A percentile compares a stretch with the other conserved stretches of the same genome.
These are phyloP conservation scores for Halichondria panicea DNA, from an alignment of 37 sponge, comb jelly and placozoan species.

Conservation along the genomic window DNA sequence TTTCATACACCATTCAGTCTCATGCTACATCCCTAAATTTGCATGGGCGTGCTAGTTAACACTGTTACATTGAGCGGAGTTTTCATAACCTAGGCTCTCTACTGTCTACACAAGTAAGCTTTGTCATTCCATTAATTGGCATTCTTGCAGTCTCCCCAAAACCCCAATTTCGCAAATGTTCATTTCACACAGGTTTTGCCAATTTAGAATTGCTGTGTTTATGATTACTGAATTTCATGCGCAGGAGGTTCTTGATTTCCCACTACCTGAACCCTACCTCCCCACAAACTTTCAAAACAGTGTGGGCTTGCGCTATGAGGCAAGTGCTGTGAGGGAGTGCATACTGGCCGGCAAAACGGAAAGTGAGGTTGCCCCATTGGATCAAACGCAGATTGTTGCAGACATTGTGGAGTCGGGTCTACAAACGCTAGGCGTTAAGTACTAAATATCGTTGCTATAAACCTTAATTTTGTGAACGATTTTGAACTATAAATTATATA, in stretches of 20 bases:
- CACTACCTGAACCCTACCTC: slow-evolving; percentile 31
- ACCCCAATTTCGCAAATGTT: too few relatives aligned
- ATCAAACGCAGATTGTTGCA: slow-evolving; percentile 50
- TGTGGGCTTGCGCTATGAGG: slow-evolving; percentile 72
- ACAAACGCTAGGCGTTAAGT: slow-evolving; percentile 51
- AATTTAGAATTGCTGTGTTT: too few relatives aligned
- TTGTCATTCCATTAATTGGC: not conserved
- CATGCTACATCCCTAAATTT: too few relatives aligned
- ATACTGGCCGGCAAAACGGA: slow-evolving; percentile 61
- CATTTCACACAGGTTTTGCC: too few relatives aligned
- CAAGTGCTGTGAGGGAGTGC: slow-evolving; percentile 60
- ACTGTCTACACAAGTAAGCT: too few relatives aligned
- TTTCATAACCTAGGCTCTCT: too few relatives aligned
- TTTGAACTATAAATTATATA: too few relatives aligned
- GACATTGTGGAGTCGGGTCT: slow-evolving; percentile 58
- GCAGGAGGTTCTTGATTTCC: slow-evolving; percentile 23
- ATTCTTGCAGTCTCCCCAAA: too few relatives aligned
- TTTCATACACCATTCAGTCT: too few relatives aligned
- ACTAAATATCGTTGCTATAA: slow-evolving; percentile 10
- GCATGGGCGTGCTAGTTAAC: too few relatives aligned
- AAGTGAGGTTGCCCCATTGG: slow-evolving; percentile 47
- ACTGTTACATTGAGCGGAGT: too few relatives aligned
- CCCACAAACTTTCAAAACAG: slow-evolving; percentile 49
- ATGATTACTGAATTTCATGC: too few relatives aligned
- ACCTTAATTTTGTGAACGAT: not conserved